Evolutionary conservation across 2,797 vertebrate species (phyloP).

Genomic region (Setipinna tenuifilis): DNA sequence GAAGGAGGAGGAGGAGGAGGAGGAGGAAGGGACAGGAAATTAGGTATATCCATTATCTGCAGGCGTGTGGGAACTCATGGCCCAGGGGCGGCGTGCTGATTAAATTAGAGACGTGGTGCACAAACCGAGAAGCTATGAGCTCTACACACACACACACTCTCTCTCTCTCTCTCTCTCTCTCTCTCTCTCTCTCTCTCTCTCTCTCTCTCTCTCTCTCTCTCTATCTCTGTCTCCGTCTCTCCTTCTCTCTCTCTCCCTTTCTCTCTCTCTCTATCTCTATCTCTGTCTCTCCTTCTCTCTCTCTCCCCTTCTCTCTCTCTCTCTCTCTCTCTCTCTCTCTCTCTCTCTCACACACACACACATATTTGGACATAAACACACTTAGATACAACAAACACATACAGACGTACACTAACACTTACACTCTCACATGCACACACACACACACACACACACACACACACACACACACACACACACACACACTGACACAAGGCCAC

Average conservation of each 20-base stretch:
- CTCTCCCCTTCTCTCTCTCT: too few relatives aligned
- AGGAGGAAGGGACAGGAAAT: slow-evolving; percentile 1
- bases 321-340: neutral
- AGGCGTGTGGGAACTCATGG: slow-evolving; percentile 11
- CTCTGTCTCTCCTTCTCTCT: too few relatives aligned
- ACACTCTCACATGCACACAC: neutral
- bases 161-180: too few relatives aligned
- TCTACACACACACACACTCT: neutral
- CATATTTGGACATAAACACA: neutral
- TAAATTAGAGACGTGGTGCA: slow-evolving; percentile 13
- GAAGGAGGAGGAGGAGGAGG: neutral
- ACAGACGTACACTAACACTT: neutral
- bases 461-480: neutral
- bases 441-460: neutral
- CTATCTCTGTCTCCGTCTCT: too few relatives aligned
- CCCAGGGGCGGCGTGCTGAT: slow-evolving; percentile 3
- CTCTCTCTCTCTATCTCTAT: neutral
- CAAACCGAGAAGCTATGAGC: neutral
- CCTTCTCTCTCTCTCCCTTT: neutral
- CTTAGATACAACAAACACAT: too few relatives aligned
- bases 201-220: too few relatives aligned
- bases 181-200: neutral
- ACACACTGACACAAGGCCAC: neutral
- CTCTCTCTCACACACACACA: neutral
- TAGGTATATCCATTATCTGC: slow-evolving; percentile 21